Percentiles rank a stretch among this genome's conserved stretches.
Conservation (phyloP, 2,797 vertebrate genomes). For the Onychomys arenicola region DNA sequence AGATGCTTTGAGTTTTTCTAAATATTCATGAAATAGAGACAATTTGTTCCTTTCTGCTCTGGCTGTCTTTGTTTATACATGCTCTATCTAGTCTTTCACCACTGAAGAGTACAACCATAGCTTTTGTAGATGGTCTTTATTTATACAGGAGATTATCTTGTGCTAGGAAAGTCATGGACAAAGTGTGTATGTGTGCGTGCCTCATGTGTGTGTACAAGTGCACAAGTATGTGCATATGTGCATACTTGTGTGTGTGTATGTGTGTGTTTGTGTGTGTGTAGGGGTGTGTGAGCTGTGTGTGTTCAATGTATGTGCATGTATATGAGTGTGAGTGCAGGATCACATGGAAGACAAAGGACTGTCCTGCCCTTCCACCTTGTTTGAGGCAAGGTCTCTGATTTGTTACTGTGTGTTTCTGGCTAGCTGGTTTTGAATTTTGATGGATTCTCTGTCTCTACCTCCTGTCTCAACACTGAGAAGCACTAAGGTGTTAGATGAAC, state of each 20-base stretch:
- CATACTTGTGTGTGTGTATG: not conserved
- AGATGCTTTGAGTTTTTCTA: not conserved
- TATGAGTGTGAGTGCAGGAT: not conserved
- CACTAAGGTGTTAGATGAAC: not conserved
- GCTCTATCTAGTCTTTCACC: not conserved
- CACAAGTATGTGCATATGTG: not conserved
- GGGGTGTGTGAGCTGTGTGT: not conserved
- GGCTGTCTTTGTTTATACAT: not conserved
- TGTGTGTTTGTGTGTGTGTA: not conserved
- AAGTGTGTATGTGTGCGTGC: no score
- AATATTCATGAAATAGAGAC: not conserved
- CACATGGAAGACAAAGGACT: not conserved
- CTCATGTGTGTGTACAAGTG: not conserved
- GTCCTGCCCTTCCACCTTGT: not conserved
- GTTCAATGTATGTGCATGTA: not conserved
- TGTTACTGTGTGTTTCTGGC: not conserved
- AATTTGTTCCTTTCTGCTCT: no score
- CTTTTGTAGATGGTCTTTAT: not conserved
- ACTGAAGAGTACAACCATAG: not conserved
- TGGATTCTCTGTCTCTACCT: not conserved
- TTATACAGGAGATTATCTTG: not conserved
- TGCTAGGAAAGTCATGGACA: not conserved
- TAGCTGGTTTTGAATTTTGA: not conserved
- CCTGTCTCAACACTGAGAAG: not conserved
- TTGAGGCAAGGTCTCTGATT: not conserved